A percentile compares a stretch with the other conserved stretches of the same genome.
Conservation (phyloP, 2,888 invertebrate genomes). For the Synanthedon tipuliformis region DNA sequence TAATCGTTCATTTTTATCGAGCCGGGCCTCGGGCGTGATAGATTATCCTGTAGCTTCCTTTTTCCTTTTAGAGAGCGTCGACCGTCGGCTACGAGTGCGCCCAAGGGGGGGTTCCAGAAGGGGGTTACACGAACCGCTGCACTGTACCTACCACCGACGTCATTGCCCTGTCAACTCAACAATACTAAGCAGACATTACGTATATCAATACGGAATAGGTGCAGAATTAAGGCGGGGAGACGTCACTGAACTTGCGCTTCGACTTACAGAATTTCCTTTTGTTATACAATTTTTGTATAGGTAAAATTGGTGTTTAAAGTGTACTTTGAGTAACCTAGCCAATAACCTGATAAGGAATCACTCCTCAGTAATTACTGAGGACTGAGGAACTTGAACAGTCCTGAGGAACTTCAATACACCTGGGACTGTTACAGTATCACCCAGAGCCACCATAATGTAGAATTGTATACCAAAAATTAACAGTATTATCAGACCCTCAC, state of each 20-base stretch:
- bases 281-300: too few species aligned
- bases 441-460: too few species aligned
- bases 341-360: too few species aligned
- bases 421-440: too few species aligned
- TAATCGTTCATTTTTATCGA: constrained; percentile 69
- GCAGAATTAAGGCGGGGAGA: constrained; percentile 21
- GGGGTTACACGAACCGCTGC: constrained; percentile 35
- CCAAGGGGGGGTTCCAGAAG: constrained; percentile 25
- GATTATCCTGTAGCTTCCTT: constrained; percentile 67
- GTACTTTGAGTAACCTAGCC: too few species aligned
- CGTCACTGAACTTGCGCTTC: constrained; percentile 25
- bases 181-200: constrained; percentile 62
- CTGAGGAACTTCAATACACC: too few species aligned
- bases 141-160: constrained; percentile 54
- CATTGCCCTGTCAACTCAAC: constrained; percentile 69
- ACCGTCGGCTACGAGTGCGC: constrained; percentile 55
- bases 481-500: too few species aligned
- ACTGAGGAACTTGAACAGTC: too few species aligned
- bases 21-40: constrained; percentile 63
- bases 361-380: too few species aligned
- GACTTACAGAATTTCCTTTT: constrained; percentile 3
- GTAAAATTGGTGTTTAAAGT: too few species aligned
- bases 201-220: constrained; percentile 48
- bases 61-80: constrained; percentile 67
- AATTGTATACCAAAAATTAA: too few species aligned